Percentiles rank a stretch among this genome's conserved stretches.
Conservation (phyloP, 2,113 vertebrate species). For the Percina caprodes region DNA sequence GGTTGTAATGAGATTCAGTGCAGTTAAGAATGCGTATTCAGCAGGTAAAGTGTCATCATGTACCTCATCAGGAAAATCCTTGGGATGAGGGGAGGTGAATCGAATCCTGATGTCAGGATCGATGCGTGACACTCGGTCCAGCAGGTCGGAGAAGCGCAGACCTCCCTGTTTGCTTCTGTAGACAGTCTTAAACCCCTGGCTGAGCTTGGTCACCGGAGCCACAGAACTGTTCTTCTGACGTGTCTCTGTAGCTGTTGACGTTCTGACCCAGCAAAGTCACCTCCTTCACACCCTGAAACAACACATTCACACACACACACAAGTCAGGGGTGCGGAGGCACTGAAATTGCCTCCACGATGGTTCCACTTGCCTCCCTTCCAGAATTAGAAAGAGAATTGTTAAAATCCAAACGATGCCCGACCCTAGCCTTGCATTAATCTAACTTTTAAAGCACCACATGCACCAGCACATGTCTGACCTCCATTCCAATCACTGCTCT, state of each 20-base stretch:
- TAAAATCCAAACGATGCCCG: too few relatives aligned
- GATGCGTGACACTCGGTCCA: conserved; percentile 91
- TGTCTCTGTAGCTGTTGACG: conserved; percentile 96
- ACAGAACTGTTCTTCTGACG: conserved; percentile 87
- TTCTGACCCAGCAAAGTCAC: conserved; percentile 97
- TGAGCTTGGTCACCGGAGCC: conserved; percentile 81
- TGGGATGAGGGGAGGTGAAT: conserved; percentile 98
- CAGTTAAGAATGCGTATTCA: background rate
- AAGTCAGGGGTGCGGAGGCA: too few relatives aligned
- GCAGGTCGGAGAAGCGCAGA: conserved; percentile 90
- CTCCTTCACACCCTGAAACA: conserved; percentile 92
- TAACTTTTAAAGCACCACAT: too few relatives aligned
- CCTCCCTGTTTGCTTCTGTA: conserved; percentile 89
- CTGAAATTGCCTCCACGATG: too few relatives aligned
- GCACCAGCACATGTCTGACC: background rate
- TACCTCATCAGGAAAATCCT: conserved; percentile 98
- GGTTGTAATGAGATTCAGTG: background rate
- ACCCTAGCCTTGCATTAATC: too few relatives aligned
- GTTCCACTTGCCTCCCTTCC: too few relatives aligned
- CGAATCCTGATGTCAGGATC: conserved; percentile 95
- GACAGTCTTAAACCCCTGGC: conserved; percentile 89
- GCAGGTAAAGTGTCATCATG: background rate
- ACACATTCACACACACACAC: background rate
- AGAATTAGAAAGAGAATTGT: too few relatives aligned
- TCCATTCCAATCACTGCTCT: background rate